Conservation (phyloP, 1,140 invertebrate genomes). For the Tenebrio molitor region DNA sequence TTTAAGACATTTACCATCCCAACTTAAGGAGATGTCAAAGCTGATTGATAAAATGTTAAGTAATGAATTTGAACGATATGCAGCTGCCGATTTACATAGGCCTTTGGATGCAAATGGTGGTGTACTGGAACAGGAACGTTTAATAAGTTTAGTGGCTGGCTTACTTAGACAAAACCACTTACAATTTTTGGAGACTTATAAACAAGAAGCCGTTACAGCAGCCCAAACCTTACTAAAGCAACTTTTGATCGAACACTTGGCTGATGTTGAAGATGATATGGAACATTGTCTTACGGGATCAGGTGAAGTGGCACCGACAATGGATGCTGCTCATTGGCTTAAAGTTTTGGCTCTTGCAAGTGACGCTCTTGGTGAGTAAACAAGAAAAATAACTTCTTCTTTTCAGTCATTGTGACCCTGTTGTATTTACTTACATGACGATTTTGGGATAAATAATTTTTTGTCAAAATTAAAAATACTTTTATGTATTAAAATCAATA, state of each 20-base stretch:
- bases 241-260: constrained; percentile 84
- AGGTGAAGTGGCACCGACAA: constrained; percentile 75
- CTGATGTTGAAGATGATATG: constrained; percentile 75
- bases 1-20: constrained; percentile 95
- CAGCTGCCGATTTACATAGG: constrained; percentile 92
- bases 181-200: constrained; percentile 90
- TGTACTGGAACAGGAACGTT: constrained; percentile 85
- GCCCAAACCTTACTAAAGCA: constrained; percentile 92
- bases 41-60: constrained; percentile 97
- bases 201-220: constrained; percentile 90
- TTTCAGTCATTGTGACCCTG: background rate
- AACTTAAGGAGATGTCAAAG: constrained; percentile 96
- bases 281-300: constrained; percentile 77
- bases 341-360: constrained; percentile 83
- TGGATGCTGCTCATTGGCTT: constrained; percentile 85
- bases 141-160: constrained; percentile 90
- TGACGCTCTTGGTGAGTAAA: constrained; percentile 71
- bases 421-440: too few species aligned
- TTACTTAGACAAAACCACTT: constrained; percentile 88
- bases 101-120: constrained; percentile 74
- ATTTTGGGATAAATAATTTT: too few species aligned
- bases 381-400: background rate
- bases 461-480: too few species aligned
- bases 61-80: constrained; percentile 94
- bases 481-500: too few species aligned